These are phyloP conservation scores for Casuarius casuarius DNA, from an alignment of 2,113 vertebrate genomes.

Conservation along the genomic window DNA sequence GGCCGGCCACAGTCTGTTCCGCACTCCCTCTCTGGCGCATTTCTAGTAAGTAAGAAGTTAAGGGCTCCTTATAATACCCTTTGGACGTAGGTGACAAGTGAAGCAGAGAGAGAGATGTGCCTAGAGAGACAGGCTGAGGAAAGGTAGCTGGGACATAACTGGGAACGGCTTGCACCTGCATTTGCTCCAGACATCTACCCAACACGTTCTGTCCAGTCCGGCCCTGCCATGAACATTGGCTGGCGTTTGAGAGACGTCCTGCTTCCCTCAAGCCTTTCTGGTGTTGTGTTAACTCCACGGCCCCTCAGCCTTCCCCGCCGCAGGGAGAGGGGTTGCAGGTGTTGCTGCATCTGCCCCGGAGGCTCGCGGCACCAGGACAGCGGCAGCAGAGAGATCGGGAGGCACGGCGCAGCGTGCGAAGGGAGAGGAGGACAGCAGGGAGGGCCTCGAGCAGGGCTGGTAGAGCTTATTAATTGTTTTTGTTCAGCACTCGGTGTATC, in stretches of 20 bases:
- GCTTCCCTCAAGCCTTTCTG: background rate
- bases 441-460: background rate
- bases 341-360: background rate
- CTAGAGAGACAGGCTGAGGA: rapidly evolving
- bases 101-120: background rate
- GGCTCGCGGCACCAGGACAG: background rate
- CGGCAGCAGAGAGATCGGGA: background rate
- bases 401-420: rapidly evolving
- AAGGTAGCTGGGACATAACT: background rate
- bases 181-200: background rate
- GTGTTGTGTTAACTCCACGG: background rate
- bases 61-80: background rate
- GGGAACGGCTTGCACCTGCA: background rate
- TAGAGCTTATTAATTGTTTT: constrained; percentile 65
- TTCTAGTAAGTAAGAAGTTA: background rate
- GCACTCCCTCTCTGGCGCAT: background rate
- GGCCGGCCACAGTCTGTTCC: background rate
- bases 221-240: background rate
- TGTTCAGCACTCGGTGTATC: constrained; percentile 61
- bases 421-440: background rate
- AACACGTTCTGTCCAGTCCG: background rate
- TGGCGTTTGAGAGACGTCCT: background rate
- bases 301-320: background rate
- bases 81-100: background rate
- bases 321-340: background rate